These are phyloP conservation scores for Magallana gigas DNA, from an alignment of 1,140 invertebrate genomes.

Conservation along the genomic window DNA sequence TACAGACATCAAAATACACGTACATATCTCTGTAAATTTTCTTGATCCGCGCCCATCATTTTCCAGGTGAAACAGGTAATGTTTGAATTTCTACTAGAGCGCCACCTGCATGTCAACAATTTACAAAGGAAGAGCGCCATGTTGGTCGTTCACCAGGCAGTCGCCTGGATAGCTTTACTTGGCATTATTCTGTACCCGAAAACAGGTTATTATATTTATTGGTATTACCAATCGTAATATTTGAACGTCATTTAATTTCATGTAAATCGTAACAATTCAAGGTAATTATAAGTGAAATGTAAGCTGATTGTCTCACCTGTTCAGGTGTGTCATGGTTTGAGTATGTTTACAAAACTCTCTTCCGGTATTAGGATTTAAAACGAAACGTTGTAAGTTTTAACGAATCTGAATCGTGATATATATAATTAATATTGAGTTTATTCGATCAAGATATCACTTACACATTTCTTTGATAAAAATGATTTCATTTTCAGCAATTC, in stretches of 20 bases:
- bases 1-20: no score
- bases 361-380: slow-evolving; percentile 9
- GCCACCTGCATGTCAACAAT: slow-evolving; percentile 43
- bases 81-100: slow-evolving; percentile 30
- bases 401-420: no score
- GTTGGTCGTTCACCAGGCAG: slow-evolving; percentile 29
- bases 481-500: no score
- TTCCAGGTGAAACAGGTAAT: slow-evolving; percentile 17
- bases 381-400: background rate
- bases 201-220: slow-evolving; percentile 39
- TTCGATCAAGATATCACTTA: no score
- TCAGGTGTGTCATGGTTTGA: slow-evolving; percentile 46
- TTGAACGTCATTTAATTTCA: no score
- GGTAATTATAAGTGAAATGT: background rate
- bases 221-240: no score
- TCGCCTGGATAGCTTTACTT: slow-evolving; percentile 40
- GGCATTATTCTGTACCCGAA: slow-evolving; percentile 25
- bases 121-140: slow-evolving; percentile 42
- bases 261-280: no score
- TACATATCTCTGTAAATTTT: no score
- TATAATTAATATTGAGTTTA: no score
- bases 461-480: no score
- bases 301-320: slow-evolving; percentile 36
- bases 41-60: background rate
- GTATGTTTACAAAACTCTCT: slow-evolving; percentile 46